Base-by-base conservation (phyloP, 1,140 invertebrate species). In the Ditylenchus dipsaci region DNA sequence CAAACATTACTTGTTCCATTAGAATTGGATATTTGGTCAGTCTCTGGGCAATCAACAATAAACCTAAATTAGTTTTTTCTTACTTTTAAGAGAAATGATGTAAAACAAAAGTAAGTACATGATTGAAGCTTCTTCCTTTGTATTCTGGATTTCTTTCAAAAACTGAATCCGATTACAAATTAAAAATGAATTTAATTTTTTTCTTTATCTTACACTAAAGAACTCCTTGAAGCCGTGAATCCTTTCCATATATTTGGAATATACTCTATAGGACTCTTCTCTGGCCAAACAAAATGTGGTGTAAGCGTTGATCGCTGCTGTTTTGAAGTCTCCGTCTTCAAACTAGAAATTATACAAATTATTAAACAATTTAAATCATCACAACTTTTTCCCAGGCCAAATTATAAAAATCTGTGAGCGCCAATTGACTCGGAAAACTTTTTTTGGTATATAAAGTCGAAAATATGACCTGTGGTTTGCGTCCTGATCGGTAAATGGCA, bases 21-120 rank as follows among this genome's bases (percentile, higher is more conserved):
- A 78, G 63, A 15, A 78, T 30, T 0, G 74, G 70, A 57, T 78
- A 78, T 58, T 79, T 76, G 7, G 77, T 77, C 7, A 78, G 53
- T 26, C 76, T 45, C 42, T 77, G 76, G 53, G 77, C 65, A 43
- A 77, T 65, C 29, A 78, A 47, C n/a, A 79, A 47, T n/a, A 76
- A 38, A 38, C 33, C 33, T 38, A 38, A 11, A 38, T n/a, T 5
- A 38, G 33, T 3, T 38, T 5, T 5, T 5, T 38, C 33, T 38
- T 3, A 38, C 33, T 38, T 11, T 5, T 5, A 38, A 38, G 3
- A 38, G 33, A 11, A n/a, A n/a, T n/a, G n/a, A n/a, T n/a, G n/a
- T n/a, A n/a, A n/a, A n/a, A n/a, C n/a, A n/a, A n/a, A n/a, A 53
- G 15, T 21, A 26, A 53, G 15, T 73, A 63, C 76, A 79, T 29